Base-by-base conservation (phyloP, 2,888 invertebrate species). In the Drosophila buzzatii region DNA sequence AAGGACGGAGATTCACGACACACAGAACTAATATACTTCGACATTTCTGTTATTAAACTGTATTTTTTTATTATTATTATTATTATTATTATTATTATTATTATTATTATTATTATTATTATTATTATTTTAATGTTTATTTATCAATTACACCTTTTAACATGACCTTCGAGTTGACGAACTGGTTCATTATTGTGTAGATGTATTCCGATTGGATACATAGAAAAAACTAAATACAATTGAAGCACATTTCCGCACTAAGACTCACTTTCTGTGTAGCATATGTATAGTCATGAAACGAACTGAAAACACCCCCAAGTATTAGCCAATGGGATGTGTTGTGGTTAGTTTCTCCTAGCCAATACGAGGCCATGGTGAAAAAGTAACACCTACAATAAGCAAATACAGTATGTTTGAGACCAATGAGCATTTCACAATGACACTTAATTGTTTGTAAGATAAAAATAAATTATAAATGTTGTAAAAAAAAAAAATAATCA, bases 1-100 rank as follows among this genome's bases (percentile, higher is more conserved):
- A 66, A 85, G 14, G 71, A 58, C 33, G 63, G 59, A 35, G 82
- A 60, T 33, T 86, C 81, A 8, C 76, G 70, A 31, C 70, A 76
- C 42, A 65, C 51, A 59, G 58, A 51, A 52, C 47, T 68, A 35
- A 68, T 51, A 52, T 83, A 86, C 58, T 79, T 72, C 27, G 76
- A 74, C 84, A 83, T 83, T 79, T 81, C 59, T 64, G 39, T 52
- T 27, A 35, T 18, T 8, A 5, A 3, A 42, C 7, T 52, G 2
- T 3, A 20, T 16, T 20, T 16, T 20, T 5, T 27, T 33, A 33
- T 4, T 27, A 3, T 27, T 27, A 27, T 27, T 27, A 27, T 27
- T 27, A 27, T 27, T 27, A 27, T 27, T 27, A 27, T 23, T 7
- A 20, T 16, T 20, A 14, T 27, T 33, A 33, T 4, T 27, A 5